Base-by-base conservation (phyloP, 2,888 invertebrate genomes). In the Argynnis bischoffii region DNA sequence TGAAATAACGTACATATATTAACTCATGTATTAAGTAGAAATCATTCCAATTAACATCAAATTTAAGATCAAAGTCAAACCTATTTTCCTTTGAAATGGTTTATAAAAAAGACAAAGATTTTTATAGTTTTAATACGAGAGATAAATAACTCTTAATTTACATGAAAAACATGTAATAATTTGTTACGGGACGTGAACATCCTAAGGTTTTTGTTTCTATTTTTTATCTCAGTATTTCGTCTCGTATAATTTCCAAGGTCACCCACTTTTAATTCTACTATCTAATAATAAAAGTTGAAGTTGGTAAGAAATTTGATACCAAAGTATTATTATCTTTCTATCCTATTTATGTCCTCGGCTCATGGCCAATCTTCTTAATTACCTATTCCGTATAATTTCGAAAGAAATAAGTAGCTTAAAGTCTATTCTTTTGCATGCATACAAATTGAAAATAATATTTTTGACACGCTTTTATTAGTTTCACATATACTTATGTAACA, bases 271-370 rank as follows among this genome's bases (percentile, higher is more conserved):
- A 59, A 68, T 64, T 68, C 68, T 63, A 66, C 65, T 70, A 59
- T 70, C 63, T 60, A 47, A 63, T 63, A 66, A 63, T 63, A 63
- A 63, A 66, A 57, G 63, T 71, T 66, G 50, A 55, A 57, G 66
- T 65, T 56, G 64, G 35, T 67, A 67, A 69, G 71, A 67, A 69
- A 71, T 71, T 46, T 69, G 71, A 71, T 69, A 70, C 66, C 51
- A 48, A 11, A 50, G 61, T 61, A 57, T 57, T 66, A 66, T 70
- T 64, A 66, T 71, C 69, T 71, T 64, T 31, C 60, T 41, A 54
- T 71, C 64, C 64, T 59, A 64, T 26, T 26, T 26, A 69, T 56
- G 53, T 64, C 57, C 71, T 66, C 66, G 60, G 50, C 66, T 67
- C 71, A 69, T 51, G 71, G 71, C 41, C 69, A 51, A 15, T 55